A percentile compares a stretch with the other conserved stretches of the same genome.
These are phyloP conservation scores for Hipparchia sbordonii DNA, from an alignment of 2,888 invertebrate species.

Conservation along the genomic window DNA sequence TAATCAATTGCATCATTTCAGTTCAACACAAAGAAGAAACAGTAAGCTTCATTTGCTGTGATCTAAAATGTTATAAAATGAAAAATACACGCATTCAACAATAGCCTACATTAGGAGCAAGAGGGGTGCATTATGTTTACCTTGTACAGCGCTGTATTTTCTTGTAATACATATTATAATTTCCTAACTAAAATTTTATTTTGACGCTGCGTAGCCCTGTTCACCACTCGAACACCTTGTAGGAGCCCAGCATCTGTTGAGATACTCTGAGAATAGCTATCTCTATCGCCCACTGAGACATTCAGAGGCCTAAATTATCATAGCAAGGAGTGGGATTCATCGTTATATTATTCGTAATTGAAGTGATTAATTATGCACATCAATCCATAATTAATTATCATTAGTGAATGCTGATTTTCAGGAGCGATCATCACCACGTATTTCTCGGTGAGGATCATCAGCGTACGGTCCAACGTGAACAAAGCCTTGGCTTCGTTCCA, in stretches of 20 bases:
- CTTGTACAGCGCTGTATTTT: neutral
- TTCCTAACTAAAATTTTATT: no score
- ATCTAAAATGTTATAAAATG: neutral
- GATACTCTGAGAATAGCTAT: no score
- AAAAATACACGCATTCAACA: neutral
- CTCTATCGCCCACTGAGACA: no score
- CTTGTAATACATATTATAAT: neutral
- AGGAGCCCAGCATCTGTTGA: no score
- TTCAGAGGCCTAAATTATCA: no score
- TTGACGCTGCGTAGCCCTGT: no score
- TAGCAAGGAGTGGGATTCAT: no score
- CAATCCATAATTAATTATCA: neutral
- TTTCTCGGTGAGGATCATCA: constrained; percentile 69
- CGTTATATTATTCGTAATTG: neutral
- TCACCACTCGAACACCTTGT: no score
- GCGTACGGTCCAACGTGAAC: constrained; percentile 68
- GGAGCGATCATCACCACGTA: constrained; percentile 65
- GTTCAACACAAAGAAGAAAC: neutral
- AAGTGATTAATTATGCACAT: no score
- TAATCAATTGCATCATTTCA: neutral
- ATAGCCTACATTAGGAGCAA: neutral
- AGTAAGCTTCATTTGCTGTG: neutral
- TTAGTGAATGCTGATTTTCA: constrained; percentile 37
- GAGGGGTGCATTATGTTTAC: neutral
- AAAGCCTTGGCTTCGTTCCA: constrained; percentile 64